phyloP scores from a whole-genome alignment of 1,140 invertebrate genomes.

The Procambarus clarkii region DNA sequence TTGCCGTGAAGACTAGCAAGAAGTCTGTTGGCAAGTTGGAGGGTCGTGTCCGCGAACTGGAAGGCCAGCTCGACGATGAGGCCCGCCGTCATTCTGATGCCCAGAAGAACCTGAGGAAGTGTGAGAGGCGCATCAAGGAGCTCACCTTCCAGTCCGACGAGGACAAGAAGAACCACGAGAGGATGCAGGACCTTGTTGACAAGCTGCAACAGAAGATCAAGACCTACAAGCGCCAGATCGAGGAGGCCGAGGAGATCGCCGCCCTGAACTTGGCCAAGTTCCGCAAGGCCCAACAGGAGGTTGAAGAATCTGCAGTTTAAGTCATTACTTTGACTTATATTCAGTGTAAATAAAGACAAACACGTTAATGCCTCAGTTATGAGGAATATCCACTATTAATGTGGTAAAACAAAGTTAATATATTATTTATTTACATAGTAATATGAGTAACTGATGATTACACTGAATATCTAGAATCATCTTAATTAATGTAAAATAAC shows the following conservation, averaged over 20 bases:
- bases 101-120: too few species aligned
- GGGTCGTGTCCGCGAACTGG: conserved; percentile 78
- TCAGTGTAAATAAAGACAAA: too few species aligned
- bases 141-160: too few species aligned
- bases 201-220: too few species aligned
- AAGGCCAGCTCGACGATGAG: conserved; percentile 43
- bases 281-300: conserved; percentile 77
- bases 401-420: too few species aligned
- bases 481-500: too few species aligned
- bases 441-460: too few species aligned
- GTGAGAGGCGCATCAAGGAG: too few species aligned
- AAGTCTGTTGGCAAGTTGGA: conserved; percentile 76
- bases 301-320: not conserved
- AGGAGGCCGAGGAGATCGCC: too few species aligned
- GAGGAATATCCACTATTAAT: not conserved
- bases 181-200: conserved; percentile 85
- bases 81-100: conserved; percentile 11
- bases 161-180: conserved; percentile 49
- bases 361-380: not conserved
- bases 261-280: conserved; percentile 75
- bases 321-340: not conserved
- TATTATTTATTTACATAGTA: too few species aligned
- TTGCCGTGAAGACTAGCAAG: conserved; percentile 53
- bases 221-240: too few species aligned
- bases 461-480: too few species aligned